Evolutionary conservation across 2,888 invertebrate genomes (phyloP).

Genomic region (Synanthedon andrenaeformis): DNA sequence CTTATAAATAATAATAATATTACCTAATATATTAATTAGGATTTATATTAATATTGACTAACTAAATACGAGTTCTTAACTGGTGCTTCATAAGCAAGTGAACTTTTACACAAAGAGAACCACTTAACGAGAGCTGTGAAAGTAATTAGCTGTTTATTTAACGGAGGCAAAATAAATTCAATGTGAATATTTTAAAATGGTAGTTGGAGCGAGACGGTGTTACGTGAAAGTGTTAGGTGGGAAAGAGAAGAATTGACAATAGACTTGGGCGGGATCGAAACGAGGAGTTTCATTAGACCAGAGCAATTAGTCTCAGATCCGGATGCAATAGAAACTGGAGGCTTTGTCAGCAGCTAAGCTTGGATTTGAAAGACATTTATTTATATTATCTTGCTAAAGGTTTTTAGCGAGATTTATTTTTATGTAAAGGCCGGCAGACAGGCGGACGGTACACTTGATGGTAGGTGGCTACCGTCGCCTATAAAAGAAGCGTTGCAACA

Average conservation of each 20-base stretch:
- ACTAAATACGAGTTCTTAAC: too few species aligned
- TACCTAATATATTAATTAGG: too few species aligned
- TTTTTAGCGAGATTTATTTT: too few species aligned
- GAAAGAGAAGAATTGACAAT: constrained; percentile 15
- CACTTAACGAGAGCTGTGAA: neutral
- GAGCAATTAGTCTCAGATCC: constrained; percentile 10
- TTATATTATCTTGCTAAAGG: neutral
- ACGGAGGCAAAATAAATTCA: neutral
- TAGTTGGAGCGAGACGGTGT: neutral
- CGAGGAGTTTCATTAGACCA: constrained; percentile 26
- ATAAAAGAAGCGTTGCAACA: too few species aligned
- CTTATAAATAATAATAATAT: too few species aligned
- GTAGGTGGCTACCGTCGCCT: too few species aligned
- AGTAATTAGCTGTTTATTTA: neutral
- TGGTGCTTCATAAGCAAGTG: too few species aligned
- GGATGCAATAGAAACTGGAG: neutral
- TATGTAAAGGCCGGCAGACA: too few species aligned
- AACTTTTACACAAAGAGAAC: neutral
- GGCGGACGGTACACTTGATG: too few species aligned
- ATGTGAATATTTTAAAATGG: neutral
- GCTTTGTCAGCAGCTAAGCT: neutral
- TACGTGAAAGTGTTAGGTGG: constrained; percentile 8
- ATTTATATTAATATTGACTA: too few species aligned
- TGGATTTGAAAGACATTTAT: neutral
- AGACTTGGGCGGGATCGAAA: constrained; percentile 26